These are phyloP conservation scores for Calameuta pallipes DNA, from an alignment of 2,888 invertebrate species.

Conservation along the genomic window DNA sequence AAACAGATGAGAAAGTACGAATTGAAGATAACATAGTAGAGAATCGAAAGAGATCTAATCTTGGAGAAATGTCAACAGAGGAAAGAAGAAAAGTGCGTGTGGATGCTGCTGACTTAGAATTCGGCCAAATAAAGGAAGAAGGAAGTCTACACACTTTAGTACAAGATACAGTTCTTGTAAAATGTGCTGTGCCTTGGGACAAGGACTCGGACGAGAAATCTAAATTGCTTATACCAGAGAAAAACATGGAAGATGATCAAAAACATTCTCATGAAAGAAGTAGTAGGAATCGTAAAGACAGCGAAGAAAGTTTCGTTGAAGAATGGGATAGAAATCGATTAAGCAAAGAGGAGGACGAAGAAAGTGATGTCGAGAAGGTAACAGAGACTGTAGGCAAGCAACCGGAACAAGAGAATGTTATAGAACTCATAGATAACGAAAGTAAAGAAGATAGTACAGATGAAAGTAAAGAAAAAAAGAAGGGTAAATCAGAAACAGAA, in stretches of 20 bases:
- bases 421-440: background rate
- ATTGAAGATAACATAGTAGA: background rate
- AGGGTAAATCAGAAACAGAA: background rate
- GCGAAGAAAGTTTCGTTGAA: conserved; percentile 20
- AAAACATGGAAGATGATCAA: background rate
- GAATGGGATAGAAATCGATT: conserved; percentile 5
- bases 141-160: background rate
- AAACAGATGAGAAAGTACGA: background rate
- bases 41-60: background rate
- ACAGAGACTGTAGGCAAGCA: background rate
- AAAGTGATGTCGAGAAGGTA: background rate
- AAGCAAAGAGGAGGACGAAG: background rate
- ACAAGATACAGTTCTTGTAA: background rate
- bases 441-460: background rate
- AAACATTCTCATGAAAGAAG: background rate
- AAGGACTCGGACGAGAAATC: background rate
- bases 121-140: background rate
- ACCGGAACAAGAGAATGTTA: conserved; percentile 1
- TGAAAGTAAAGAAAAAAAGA: background rate
- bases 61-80: background rate
- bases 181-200: background rate
- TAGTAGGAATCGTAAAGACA: background rate
- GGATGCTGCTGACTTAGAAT: background rate
- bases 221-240: background rate
- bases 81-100: background rate